Evolutionary conservation across 1,140 invertebrate genomes (phyloP).

Genomic region (Cydia splendana): DNA sequence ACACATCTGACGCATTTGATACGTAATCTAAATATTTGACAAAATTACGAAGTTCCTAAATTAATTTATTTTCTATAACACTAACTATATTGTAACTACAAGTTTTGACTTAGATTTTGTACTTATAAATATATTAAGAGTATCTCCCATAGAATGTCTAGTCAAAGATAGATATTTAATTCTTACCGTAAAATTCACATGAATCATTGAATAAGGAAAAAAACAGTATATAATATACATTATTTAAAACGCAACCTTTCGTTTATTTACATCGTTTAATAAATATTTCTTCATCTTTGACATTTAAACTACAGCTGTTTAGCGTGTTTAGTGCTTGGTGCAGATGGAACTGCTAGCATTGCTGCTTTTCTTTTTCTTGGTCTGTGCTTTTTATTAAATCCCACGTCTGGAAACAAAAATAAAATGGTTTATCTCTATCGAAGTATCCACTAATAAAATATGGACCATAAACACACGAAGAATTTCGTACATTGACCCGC

Average conservation of each 20-base stretch:
- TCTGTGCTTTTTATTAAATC: conserved; percentile 74
- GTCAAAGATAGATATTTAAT: conserved; percentile 29
- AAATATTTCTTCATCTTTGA: conserved; percentile 43
- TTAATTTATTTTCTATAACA: conserved; percentile 38
- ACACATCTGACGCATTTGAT: conserved; percentile 8
- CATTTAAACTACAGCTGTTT: background rate
- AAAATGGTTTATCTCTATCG: background rate
- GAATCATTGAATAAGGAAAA: background rate
- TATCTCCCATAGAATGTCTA: conserved; percentile 31
- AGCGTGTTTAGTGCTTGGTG: conserved; percentile 42
- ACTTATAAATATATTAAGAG: conserved; percentile 11
- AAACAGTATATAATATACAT: conserved; percentile 26
- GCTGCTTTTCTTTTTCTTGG: conserved; percentile 65
- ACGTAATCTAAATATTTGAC: conserved; percentile 14
- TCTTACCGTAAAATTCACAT: background rate
- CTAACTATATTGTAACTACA: background rate
- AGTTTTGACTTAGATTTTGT: conserved; percentile 17
- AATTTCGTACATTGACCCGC: no score
- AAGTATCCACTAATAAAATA: no score
- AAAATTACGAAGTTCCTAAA: conserved; percentile 52
- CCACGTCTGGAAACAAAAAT: conserved; percentile 59
- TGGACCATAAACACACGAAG: no score
- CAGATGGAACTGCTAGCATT: conserved; percentile 42
- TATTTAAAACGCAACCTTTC: background rate
- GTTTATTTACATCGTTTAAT: background rate